Conservation (phyloP, 1,140 invertebrate species). For the Cydia pomonella region DNA sequence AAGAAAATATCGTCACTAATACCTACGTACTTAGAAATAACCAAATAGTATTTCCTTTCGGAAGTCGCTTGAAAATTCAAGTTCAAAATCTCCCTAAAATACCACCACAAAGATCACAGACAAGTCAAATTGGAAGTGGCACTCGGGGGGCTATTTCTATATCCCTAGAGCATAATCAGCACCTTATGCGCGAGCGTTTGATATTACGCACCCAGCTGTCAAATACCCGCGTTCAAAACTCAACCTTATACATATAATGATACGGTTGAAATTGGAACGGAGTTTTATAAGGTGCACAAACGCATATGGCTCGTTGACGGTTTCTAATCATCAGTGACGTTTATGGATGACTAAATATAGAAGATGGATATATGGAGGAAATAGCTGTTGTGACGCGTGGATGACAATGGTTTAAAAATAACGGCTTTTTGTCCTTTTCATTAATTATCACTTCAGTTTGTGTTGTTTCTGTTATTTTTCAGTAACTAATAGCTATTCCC, state of each 20-base stretch:
- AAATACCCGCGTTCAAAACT: background rate
- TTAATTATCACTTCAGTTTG: constrained; percentile 1
- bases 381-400: background rate
- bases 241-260: background rate
- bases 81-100: constrained; percentile 6
- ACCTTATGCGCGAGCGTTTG: background rate
- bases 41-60: background rate
- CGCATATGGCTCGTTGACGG: constrained; percentile 1
- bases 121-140: background rate
- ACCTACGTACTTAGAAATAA: too few relatives aligned
- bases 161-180: constrained; percentile 6
- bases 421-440: background rate
- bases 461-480: background rate
- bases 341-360: constrained; percentile 17
- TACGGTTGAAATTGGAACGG: background rate
- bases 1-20: too few relatives aligned
- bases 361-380: background rate
- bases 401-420: constrained; percentile 14
- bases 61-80: background rate
- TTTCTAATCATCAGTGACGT: background rate
- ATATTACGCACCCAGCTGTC: background rate
- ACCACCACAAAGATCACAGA: background rate
- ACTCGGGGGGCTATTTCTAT: constrained; percentile 9
- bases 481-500: background rate
- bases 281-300: background rate